These are phyloP conservation scores for Anagrus nilaparvatae DNA, from an alignment of 1,140 invertebrate species.

Conservation along the genomic window DNA sequence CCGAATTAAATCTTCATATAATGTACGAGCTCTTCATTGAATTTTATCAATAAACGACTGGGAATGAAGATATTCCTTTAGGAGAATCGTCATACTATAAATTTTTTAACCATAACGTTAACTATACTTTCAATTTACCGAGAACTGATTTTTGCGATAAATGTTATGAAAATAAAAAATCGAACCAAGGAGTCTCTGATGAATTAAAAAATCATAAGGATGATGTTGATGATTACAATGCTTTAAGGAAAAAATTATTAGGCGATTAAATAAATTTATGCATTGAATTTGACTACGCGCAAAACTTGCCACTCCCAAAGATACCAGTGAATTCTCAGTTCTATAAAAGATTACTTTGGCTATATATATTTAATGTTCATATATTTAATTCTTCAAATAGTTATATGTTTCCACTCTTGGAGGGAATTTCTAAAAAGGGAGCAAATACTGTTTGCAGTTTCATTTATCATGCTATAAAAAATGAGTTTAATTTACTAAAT, in stretches of 20 bases:
- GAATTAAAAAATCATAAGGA: not conserved
- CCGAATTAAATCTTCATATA: not conserved
- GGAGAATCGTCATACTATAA: slow-evolving; percentile 1
- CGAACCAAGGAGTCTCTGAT: not conserved
- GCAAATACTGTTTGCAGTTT: slow-evolving; percentile 3
- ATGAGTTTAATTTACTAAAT: too few species aligned
- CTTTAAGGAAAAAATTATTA: not conserved
- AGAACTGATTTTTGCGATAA: slow-evolving; percentile 3
- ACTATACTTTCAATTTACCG: slow-evolving; percentile 1
- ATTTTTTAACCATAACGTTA: slow-evolving; percentile 5
- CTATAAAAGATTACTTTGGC: not conserved
- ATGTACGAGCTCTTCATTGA: not conserved
- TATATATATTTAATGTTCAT: slow-evolving; percentile 3
- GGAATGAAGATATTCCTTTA: not conserved
- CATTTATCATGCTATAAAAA: not conserved
- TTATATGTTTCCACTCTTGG: slow-evolving; percentile 3
- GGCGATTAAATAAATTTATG: too few species aligned
- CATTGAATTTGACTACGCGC: slow-evolving; percentile 3
- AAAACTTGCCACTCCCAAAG: not conserved
- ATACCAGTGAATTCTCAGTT: not conserved
- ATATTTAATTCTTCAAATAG: not conserved
- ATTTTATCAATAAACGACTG: not conserved
- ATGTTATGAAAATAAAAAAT: not conserved
- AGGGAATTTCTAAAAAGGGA: not conserved
- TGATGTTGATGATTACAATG: not conserved